Percentiles rank a stretch among this genome's conserved stretches.
Conservation (phyloP, 2,113 vertebrate species). For the Erythrocercus mccallii region DNA sequence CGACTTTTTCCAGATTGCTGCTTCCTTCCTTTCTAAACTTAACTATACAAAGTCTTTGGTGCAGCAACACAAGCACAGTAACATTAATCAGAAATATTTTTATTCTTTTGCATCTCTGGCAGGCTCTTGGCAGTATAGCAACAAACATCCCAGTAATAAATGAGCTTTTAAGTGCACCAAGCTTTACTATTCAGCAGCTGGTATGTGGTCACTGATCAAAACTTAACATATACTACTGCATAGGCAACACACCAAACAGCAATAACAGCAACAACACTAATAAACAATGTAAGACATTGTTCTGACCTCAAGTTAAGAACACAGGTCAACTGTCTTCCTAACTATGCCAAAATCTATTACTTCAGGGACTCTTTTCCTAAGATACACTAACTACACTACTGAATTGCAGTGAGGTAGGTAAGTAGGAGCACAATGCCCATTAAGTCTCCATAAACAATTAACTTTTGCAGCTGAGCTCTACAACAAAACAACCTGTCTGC, state of each 20-base stretch:
- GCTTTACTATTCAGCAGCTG: slow-evolving; percentile 6
- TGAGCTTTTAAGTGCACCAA: slow-evolving; percentile 7
- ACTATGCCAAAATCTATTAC: background rate
- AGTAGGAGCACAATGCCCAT: background rate
- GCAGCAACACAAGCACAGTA: background rate
- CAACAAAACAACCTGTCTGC: slow-evolving; percentile 18
- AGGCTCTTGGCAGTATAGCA: background rate
- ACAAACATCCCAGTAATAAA: slow-evolving; percentile 12
- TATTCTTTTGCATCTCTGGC: background rate
- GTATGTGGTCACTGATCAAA: background rate
- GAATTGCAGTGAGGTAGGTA: background rate
- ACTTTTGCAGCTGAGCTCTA: background rate
- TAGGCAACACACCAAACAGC: background rate
- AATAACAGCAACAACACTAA: background rate
- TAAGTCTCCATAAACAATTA: slow-evolving; percentile 55
- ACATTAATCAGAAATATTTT: slow-evolving; percentile 33
- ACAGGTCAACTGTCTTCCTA: background rate
- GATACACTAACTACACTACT: background rate
- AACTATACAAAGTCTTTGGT: background rate
- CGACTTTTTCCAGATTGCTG: background rate
- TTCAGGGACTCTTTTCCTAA: background rate
- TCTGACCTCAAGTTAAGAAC: slow-evolving; percentile 10
- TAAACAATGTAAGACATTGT: background rate
- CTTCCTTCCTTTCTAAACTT: background rate
- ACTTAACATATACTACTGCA: background rate